Conservation (phyloP, 1,140 invertebrate species). For the Elysia chlorotica region DNA sequence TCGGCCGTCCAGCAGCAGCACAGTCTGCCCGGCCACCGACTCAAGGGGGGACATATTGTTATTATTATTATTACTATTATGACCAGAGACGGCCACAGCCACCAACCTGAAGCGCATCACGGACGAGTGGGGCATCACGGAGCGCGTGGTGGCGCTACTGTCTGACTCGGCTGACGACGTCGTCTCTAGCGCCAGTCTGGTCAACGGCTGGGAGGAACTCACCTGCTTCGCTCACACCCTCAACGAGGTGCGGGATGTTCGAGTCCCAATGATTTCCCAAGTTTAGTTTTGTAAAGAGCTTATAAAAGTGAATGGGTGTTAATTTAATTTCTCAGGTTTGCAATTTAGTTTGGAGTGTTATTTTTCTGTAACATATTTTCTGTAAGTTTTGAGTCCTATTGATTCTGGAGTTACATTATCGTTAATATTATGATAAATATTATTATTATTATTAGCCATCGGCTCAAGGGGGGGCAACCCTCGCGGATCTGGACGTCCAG, state of each 20-base stretch:
- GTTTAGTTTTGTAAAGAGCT: conserved; percentile 8
- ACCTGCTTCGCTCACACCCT: conserved; percentile 14
- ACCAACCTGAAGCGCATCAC: conserved; percentile 19
- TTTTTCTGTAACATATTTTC: no score
- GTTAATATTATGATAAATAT: no score
- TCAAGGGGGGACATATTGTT: no score
- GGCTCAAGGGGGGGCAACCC: conserved; percentile 4
- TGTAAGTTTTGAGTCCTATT: conserved; percentile 12
- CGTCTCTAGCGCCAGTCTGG: neutral
- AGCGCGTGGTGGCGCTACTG: conserved; percentile 8
- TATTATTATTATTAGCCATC: no score
- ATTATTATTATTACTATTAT: no score
- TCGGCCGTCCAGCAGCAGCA: conserved; percentile 20
- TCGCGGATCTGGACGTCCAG: conserved; percentile 8
- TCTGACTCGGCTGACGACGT: conserved; percentile 6
- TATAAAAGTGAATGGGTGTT: no score
- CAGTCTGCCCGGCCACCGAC: conserved; percentile 10
- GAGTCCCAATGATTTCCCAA: conserved; percentile 14
- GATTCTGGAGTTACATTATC: conserved; percentile 14
- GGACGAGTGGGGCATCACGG: conserved; percentile 19
- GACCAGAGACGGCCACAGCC: no score
- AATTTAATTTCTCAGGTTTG: no score
- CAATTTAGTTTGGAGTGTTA: no score
- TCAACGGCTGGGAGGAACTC: conserved; percentile 17
- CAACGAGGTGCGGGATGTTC: conserved; percentile 1